Evolutionary conservation across 2,113 vertebrate genomes (phyloP).

Genomic region (Phalacrocorax brasilianus): DNA sequence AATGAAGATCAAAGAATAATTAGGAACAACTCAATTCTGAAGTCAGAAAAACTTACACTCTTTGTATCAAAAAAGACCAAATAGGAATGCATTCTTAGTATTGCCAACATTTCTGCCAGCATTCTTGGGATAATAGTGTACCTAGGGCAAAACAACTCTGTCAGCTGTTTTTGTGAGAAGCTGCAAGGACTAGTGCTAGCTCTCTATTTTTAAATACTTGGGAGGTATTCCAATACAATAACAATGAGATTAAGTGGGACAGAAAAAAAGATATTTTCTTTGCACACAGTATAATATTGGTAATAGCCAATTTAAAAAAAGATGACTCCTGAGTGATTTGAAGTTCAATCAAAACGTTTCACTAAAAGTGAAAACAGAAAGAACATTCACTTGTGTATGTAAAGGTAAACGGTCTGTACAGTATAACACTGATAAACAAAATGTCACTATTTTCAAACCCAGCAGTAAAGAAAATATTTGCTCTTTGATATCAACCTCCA

Average conservation of each 20-base stretch:
- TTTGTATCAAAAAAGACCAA: not conserved
- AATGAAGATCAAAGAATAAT: not conserved
- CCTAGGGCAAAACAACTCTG: not conserved
- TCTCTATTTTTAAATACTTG: not conserved
- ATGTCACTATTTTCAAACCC: not conserved
- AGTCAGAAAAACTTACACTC: not conserved
- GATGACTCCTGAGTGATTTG: not conserved
- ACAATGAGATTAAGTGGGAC: not conserved
- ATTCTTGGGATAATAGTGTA: not conserved
- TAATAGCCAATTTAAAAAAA: not conserved
- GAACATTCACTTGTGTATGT: not conserved
- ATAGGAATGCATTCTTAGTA: not conserved
- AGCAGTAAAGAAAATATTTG: not conserved
- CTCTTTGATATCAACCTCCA: not conserved
- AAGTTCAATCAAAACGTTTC: not conserved
- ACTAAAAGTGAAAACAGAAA: not conserved
- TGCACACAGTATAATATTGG: not conserved
- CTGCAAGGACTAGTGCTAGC: not conserved
- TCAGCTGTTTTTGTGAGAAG: not conserved
- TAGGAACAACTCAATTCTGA: not conserved
- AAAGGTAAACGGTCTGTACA: not conserved
- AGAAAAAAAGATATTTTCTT: not conserved
- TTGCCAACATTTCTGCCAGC: not conserved
- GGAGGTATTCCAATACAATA: not conserved
- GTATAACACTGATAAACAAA: not conserved